Percentiles rank a stretch among this genome's conserved stretches.
These are phyloP conservation scores for Ormyrus thymus DNA, from an alignment of 2,888 invertebrate species.

Conservation along the genomic window DNA sequence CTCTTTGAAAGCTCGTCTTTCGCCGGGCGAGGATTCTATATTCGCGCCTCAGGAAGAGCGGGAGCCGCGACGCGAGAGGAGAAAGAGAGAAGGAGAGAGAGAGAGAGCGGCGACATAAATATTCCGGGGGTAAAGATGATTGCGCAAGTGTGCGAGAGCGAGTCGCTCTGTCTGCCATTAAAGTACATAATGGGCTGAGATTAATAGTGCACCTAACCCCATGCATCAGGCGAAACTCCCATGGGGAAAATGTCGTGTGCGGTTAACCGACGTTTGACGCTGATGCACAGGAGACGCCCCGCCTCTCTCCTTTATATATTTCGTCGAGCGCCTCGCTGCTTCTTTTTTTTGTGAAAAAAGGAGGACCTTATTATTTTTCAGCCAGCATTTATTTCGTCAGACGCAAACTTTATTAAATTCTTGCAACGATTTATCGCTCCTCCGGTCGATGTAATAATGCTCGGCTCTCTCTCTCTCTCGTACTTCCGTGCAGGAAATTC, in stretches of 20 bases:
- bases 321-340: too few relatives aligned
- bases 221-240: slow-evolving; percentile 42
- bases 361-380: too few relatives aligned
- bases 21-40: neutral
- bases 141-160: neutral
- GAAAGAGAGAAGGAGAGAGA: neutral
- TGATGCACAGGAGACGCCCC: slow-evolving; percentile 37
- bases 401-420: slow-evolving; percentile 45
- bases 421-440: slow-evolving; percentile 47
- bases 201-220: slow-evolving; percentile 63
- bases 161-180: slow-evolving; percentile 26
- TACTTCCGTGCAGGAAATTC: too few relatives aligned
- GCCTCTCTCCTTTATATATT: neutral
- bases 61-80: neutral
- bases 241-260: slow-evolving; percentile 65
- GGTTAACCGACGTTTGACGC: slow-evolving; percentile 61
- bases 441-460: neutral
- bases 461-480: too few relatives aligned
- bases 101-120: neutral
- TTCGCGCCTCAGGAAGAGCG: slow-evolving; percentile 1
- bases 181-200: slow-evolving; percentile 53
- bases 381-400: neutral
- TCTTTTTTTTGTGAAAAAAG: too few relatives aligned
- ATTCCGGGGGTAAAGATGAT: slow-evolving; percentile 4
- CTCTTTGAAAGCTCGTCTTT: slow-evolving; percentile 2